These are phyloP conservation scores for Ellobius talpinus DNA, from an alignment of 2,113 vertebrate species.

Conservation along the genomic window DNA sequence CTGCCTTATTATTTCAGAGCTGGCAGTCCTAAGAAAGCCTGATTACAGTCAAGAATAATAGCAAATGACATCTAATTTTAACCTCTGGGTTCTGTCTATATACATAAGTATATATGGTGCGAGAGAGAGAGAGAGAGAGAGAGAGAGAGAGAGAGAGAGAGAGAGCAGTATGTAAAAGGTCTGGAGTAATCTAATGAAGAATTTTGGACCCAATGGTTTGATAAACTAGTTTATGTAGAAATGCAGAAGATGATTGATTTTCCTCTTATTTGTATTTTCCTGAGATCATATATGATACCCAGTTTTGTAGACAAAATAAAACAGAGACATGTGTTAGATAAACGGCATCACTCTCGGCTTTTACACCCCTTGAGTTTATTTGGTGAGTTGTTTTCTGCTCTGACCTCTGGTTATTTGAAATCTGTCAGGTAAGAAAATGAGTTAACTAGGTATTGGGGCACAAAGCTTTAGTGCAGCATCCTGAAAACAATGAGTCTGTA, in stretches of 20 bases:
- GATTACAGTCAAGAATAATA: background rate
- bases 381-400: background rate
- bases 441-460: background rate
- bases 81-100: background rate
- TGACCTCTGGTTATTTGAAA: background rate
- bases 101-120: background rate
- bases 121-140: background rate
- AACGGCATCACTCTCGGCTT: background rate
- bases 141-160: background rate
- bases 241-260: background rate
- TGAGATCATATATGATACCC: background rate
- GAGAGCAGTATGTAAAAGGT: background rate
- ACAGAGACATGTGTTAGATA: background rate
- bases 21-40: background rate
- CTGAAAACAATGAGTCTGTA: slow-evolving; percentile 63
- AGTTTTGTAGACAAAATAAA: slow-evolving; percentile 35
- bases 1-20: background rate
- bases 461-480: slow-evolving; percentile 6
- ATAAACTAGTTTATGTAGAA: slow-evolving; percentile 39
- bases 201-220: background rate
- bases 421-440: slow-evolving; percentile 15
- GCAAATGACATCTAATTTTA: background rate
- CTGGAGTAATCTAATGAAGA: background rate
- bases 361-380: background rate
- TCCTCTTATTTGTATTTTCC: background rate